Conservation (phyloP, 2,113 vertebrate genomes). For the Calonectris borealis region DNA sequence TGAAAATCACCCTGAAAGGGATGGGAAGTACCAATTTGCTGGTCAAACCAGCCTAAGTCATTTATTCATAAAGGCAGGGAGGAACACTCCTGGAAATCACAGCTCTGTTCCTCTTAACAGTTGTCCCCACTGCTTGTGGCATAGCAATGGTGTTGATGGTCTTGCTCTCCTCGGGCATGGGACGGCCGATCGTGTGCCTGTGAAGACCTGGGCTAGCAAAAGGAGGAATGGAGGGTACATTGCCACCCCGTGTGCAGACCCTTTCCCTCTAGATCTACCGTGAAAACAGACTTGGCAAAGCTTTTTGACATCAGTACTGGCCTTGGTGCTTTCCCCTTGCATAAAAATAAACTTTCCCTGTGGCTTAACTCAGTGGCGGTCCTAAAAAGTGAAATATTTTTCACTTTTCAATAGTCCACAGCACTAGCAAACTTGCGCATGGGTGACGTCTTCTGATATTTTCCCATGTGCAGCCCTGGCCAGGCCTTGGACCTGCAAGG, state of each 20-base stretch:
- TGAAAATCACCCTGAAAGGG: conserved; percentile 6
- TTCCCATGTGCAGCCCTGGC: accelerated
- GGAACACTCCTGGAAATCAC: neutral
- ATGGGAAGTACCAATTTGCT: neutral
- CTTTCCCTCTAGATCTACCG: neutral
- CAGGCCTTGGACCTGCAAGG: neutral
- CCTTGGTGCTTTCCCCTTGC: neutral
- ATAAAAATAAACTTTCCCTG: neutral
- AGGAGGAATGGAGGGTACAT: neutral
- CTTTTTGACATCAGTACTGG: neutral
- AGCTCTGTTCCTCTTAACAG: neutral
- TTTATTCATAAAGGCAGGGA: neutral
- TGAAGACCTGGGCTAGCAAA: neutral
- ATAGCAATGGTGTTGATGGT: neutral
- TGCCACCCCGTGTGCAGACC: neutral
- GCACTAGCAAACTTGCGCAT: accelerated
- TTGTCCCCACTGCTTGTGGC: accelerated
- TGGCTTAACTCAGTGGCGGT: neutral
- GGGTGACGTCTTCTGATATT: neutral
- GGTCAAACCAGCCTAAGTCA: neutral
- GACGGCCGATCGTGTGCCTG: accelerated
- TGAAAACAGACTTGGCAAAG: neutral
- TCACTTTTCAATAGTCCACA: neutral
- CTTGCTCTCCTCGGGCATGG: neutral
- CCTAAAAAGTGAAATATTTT: neutral